Percentiles rank a stretch among this genome's conserved stretches.
These are phyloP conservation scores for Rhyacichthys aspro DNA, from an alignment of 2,797 vertebrate species.

Conservation along the genomic window DNA sequence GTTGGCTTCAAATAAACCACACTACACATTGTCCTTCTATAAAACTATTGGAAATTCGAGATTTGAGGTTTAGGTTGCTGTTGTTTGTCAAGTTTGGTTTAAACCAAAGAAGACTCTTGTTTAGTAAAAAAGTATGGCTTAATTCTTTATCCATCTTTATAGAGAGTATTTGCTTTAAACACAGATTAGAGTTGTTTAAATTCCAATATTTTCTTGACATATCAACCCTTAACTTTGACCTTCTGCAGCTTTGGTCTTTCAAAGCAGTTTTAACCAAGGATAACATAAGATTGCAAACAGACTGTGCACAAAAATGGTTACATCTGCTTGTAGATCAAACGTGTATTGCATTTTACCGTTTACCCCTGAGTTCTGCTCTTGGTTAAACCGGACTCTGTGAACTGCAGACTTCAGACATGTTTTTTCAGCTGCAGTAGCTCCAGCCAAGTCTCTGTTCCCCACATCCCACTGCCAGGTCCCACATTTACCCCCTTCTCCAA, in stretches of 20 bases:
- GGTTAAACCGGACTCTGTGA: constrained; percentile 26
- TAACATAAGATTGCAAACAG: constrained; percentile 8
- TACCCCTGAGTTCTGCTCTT: constrained; percentile 12
- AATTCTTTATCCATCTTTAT: too few relatives aligned
- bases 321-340: background rate
- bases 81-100: too few relatives aligned
- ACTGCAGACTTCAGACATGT: constrained; percentile 35
- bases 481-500: background rate
- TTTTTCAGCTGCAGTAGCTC: constrained; percentile 64
- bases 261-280: background rate
- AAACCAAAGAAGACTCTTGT: too few relatives aligned
- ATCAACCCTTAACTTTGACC: background rate
- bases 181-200: background rate
- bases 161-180: too few relatives aligned
- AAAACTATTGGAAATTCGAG: too few relatives aligned
- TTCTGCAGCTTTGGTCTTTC: constrained; percentile 2
- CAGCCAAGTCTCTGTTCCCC: constrained; percentile 41
- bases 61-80: too few relatives aligned
- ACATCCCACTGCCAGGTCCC: constrained; percentile 26
- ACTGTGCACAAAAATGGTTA: background rate
- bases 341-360: constrained; percentile 1
- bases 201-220: background rate
- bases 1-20: too few relatives aligned
- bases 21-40: too few relatives aligned
- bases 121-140: too few relatives aligned